Evolutionary conservation across 92 coral and sea anemone species (phyloP), one percentile per base, ranked within the genome.

Genomic region (Epizoanthus ramosus): DNA sequence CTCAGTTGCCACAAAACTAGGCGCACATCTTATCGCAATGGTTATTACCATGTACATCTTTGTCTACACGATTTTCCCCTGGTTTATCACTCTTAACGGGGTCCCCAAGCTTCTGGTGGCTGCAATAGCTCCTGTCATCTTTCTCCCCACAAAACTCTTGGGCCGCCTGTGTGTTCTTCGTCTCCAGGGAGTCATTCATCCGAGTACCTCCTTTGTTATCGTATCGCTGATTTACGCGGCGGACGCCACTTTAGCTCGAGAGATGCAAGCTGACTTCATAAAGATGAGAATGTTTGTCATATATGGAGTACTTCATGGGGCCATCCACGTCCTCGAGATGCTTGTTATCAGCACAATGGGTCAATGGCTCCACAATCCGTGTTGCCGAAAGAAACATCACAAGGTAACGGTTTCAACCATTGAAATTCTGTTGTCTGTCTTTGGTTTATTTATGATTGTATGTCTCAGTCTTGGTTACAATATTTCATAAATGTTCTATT

Each of bases 111-210:
- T 70, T 6, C 17, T 65, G 45, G 39, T 65, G 16, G 71, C 71
- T 10, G 24, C 71, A 65, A 24, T 28, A 3, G 19, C 71, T 15
- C 74, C 74, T 1, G 1, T 70, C 25, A 22, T 70, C 24, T 70
- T 70, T 22, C 56, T 70, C 15, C 74, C 74, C 15, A 70, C 54
- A 21, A 70, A 70, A 70, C 57, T 70, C 22, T 9, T 70, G 57
- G 74, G 74, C 6, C 74, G 74, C 74, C 31, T 70, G 74, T 70
- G 57, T 17, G 56, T 70, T 70, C 74, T 70, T 39, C 74, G 74
- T 35, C 57, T 70, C 12, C 74, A 35, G 28, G 74, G 57, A 70
- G 18, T 70, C 74, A 70, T 70, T 6, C 74, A 70, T 33, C 74
- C 74, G 12, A 41, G 74, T 70, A 70, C 74, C 25, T 18, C 25